Evolutionary conservation across 1,140 invertebrate genomes (phyloP).

Genomic region (Mizuhopecten yessoensis): DNA sequence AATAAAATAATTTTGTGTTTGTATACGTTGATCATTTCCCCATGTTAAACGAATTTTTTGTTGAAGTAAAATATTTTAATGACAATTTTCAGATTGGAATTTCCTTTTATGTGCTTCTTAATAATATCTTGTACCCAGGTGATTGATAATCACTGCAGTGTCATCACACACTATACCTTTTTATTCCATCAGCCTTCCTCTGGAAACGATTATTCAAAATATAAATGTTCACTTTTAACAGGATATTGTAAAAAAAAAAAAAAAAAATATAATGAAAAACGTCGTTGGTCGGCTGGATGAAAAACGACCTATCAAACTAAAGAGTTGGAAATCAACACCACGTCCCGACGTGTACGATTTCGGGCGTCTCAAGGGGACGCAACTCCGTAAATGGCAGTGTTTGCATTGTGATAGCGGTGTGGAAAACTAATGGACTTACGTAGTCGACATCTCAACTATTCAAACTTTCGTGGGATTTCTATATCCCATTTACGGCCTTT

Average conservation of each 20-base stretch:
- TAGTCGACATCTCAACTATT: constrained; percentile 6
- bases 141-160: not conserved
- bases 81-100: not conserved
- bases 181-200: no score
- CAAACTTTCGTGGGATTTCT: not conserved
- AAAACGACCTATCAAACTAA: no score
- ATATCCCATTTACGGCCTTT: not conserved
- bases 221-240: no score
- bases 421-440: not conserved
- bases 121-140: not conserved
- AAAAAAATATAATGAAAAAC: no score
- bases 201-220: not conserved
- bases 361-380: no score
- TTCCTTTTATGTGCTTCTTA: not conserved
- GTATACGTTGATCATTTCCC: constrained; percentile 30
- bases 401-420: no score
- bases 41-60: not conserved
- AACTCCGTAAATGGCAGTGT: no score
- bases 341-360: no score
- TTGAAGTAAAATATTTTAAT: constrained; percentile 40
- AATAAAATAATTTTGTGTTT: constrained; percentile 1
- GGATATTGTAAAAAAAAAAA: no score
- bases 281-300: no score
- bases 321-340: no score
- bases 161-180: no score